Base-by-base conservation (phyloP, 2,888 invertebrate genomes). In the Sialis fuliginosa region DNA sequence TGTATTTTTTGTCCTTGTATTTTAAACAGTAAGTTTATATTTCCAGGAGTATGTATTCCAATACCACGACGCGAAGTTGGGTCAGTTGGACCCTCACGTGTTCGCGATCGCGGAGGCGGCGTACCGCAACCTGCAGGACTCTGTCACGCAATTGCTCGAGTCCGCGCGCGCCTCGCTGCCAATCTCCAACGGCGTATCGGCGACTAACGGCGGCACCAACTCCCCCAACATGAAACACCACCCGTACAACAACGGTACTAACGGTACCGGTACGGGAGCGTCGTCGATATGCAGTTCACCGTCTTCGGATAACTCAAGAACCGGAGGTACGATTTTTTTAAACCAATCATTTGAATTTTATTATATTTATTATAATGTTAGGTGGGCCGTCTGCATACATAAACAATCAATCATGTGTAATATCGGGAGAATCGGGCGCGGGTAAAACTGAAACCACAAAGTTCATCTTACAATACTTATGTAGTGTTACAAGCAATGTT, bases 401-500 rank as follows among this genome's bases (percentile, higher is more conserved):
- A 48, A 60, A 62, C 52, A 78, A 79, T 61, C 85, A 90, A 66
- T 88, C 89, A 45, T 83, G 88, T 57, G 89, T 91, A 47, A 91
- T 91, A 71, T 88, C 88, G 37, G 91, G 91, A 2, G 91, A 91
- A 66, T 88, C 88, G 57, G 91, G 92, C 5, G 90, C 91, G 5
- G 92, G 92, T 45, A 92, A 92, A 68, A 92, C 92, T 1, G 91
- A 92, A 65, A 89, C 87, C 45, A 92, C 91, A 4, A 88, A 91
- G 63, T 79, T 91, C 59, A 89, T 92, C 54, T 70, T 92, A 51
- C 90, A 91, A 65, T 92, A 91, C 66, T 69, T 92, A 46, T 92
- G 91, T 65, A 85, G 89, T 9, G 88, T 91, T 6, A 73, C 72
- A 47, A 80, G 79, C 54, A 80, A 82, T 56, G 81, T 81, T 34